Conservation (phyloP, 2,113 vertebrate species). For the Chloropsis hardwickii region DNA sequence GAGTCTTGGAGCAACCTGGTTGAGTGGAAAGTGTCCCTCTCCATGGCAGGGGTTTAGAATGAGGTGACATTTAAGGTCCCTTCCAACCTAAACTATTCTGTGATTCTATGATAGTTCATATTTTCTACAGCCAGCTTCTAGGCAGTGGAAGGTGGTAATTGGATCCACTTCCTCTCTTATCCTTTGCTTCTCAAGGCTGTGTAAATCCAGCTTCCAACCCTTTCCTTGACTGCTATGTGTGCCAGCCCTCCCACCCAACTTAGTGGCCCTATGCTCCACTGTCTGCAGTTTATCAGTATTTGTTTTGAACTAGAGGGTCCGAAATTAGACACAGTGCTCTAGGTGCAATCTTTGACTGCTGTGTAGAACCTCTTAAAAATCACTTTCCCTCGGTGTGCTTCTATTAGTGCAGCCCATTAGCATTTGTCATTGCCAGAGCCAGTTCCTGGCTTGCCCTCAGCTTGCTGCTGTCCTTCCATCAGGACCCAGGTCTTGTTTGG, state of each 20-base stretch:
- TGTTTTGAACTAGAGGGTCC: not conserved
- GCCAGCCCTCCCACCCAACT: fast-evolving
- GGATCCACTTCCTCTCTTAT: not conserved
- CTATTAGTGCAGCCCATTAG: not conserved
- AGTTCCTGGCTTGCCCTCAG: not conserved
- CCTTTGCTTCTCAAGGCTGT: not conserved
- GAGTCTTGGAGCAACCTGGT: not conserved
- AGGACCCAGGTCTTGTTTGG: not conserved
- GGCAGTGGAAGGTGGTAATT: not conserved
- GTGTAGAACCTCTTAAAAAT: not conserved
- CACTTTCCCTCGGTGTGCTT: not conserved
- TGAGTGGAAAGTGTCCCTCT: not conserved
- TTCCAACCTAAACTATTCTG: not conserved
- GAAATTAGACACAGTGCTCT: not conserved
- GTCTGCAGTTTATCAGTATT: not conserved
- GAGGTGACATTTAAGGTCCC: not conserved
- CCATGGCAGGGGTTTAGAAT: not conserved
- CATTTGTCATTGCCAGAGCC: not conserved
- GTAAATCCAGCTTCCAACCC: not conserved
- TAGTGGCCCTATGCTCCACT: not conserved
- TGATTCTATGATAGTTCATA: not conserved
- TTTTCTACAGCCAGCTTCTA: not conserved
- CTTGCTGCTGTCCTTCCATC: not conserved
- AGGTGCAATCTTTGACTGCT: not conserved
- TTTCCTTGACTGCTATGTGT: not conserved